Evolutionary conservation across 2,888 invertebrate genomes (phyloP).

Genomic region (Acanthosepion pharaonis): DNA sequence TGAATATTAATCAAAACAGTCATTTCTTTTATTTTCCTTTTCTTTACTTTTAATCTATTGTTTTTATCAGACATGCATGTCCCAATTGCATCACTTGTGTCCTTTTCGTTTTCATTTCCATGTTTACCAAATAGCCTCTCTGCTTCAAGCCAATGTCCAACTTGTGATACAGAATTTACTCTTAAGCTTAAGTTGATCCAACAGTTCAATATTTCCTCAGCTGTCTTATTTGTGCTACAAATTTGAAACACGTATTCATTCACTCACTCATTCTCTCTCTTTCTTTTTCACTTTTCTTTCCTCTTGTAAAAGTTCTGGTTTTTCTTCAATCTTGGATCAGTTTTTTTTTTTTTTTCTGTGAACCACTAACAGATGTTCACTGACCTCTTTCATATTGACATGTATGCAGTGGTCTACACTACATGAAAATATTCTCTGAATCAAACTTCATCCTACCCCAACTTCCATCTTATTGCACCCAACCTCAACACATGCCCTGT

Average conservation of each 20-base stretch:
- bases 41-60: background rate
- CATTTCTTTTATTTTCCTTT: background rate
- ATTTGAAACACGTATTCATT: conserved; percentile 11
- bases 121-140: conserved; percentile 33
- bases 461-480: too few relatives aligned
- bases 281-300: background rate
- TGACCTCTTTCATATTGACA: background rate
- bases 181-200: conserved; percentile 33
- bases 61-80: background rate
- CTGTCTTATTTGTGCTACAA: conserved; percentile 33
- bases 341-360: background rate
- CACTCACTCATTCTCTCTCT: background rate
- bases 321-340: conserved; percentile 15
- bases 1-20: too few relatives aligned
- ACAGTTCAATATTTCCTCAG: conserved; percentile 33
- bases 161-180: conserved; percentile 33
- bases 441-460: background rate
- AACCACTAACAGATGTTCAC: conserved; percentile 17
- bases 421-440: background rate
- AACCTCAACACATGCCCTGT: too few relatives aligned
- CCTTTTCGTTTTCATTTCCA: background rate
- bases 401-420: background rate
- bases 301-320: background rate
- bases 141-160: conserved; percentile 33
- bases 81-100: background rate